Evolutionary conservation across 1,140 invertebrate genomes (phyloP), one percentile per base, ranked within the genome.

Genomic region (Pantala flavescens): DNA sequence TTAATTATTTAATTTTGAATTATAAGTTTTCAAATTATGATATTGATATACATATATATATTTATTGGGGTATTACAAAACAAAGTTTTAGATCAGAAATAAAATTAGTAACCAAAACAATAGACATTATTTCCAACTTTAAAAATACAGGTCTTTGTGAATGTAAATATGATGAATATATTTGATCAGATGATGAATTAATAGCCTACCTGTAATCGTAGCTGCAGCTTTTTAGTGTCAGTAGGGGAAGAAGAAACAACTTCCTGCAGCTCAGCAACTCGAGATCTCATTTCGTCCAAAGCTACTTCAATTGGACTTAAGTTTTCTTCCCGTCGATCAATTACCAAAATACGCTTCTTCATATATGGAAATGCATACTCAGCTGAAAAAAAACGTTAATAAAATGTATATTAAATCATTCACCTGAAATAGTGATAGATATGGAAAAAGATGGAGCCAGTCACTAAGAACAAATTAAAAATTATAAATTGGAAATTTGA

Each of bases 261-360:
- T 80, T 96, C 93, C 76, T 90, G 88, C 42, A 98, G 82, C 81
- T 97, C 94, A 75, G 88, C 85, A 21, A 96, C 92, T 77, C 93
- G 87, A 73, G 86, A 87, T 81, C 91, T 89, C 93, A 97, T 97
- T 83, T 97, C 95, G 81, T 96, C 91, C 70, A 97, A 89, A 71
- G 96, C 95, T 12, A 97, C 95, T 84, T 97, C 95, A 79, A 98
- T 97, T 0, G 96, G 96, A 79, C 88, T 91, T 73, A 96, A 84
- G 81, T 96, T 93, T 76, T 91, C 87, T 73, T 91, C 88, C 79
- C 88, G 85, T 78, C 88, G 86, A n/a, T 90, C 84, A 76, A 87
- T 83, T 0, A 97, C 90, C 71, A 87, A 84, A 75, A 97, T 91
- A 12, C 95, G 88, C 80, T 96, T 96, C 77, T 95, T 94, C 0